Percentiles rank a stretch among this genome's conserved stretches.
These are phyloP conservation scores for Gerris buenoi DNA, from an alignment of 1,140 invertebrate species.

Conservation along the genomic window DNA sequence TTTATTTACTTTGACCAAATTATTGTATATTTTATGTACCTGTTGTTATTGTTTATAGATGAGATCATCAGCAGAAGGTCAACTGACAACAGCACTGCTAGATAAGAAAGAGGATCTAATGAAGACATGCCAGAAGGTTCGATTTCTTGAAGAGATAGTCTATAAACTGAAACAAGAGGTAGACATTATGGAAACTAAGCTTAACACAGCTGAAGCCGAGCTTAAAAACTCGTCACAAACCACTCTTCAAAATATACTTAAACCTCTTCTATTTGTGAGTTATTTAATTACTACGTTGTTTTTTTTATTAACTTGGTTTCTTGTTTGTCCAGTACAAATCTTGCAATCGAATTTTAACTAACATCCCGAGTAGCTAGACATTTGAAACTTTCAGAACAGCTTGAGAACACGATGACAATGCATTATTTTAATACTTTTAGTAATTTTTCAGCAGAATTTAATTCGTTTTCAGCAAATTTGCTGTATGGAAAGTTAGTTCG, in stretches of 20 bases:
- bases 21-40: background rate
- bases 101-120: conserved; percentile 31
- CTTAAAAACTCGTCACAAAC: conserved; percentile 22
- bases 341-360: no score
- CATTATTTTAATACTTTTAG: no score
- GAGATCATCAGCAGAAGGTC: conserved; percentile 22
- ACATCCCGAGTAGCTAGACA: no score
- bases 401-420: no score
- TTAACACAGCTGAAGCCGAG: conserved; percentile 32
- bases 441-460: no score
- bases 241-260: conserved; percentile 7
- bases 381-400: no score
- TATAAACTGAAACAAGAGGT: conserved; percentile 30
- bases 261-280: conserved; percentile 6
- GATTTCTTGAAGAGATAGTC: conserved; percentile 29
- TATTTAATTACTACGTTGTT: no score
- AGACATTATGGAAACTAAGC: conserved; percentile 31
- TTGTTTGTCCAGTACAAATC: no score
- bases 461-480: no score
- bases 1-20: no score
- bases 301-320: no score
- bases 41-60: conserved; percentile 1
- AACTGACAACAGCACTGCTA: conserved; percentile 29
- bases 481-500: no score
- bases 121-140: conserved; percentile 31